These are phyloP conservation scores for Resseliella maxima DNA, from an alignment of 2,888 invertebrate species.

Conservation along the genomic window DNA sequence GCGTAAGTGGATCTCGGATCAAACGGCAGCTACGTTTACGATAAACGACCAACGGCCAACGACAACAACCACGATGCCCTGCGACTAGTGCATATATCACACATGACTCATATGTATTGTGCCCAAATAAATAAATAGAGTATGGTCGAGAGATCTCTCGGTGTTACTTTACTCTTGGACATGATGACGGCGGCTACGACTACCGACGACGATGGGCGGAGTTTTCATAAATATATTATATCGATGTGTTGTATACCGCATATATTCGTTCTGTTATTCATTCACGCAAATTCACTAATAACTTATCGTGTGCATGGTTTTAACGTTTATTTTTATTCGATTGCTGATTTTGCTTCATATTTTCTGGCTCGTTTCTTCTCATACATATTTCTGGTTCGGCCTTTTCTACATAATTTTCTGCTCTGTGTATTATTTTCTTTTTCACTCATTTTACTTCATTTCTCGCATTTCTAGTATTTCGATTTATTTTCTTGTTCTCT, in stretches of 20 bases:
- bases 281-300: slow-evolving; percentile 47
- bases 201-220: slow-evolving; percentile 29
- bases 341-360: slow-evolving; percentile 43
- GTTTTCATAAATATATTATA: slow-evolving; percentile 51
- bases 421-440: not conserved
- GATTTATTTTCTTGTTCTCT: no score
- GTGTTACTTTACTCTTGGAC: slow-evolving; percentile 40
- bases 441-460: not conserved
- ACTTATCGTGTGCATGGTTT: slow-evolving; percentile 40
- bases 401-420: slow-evolving; percentile 42
- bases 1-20: slow-evolving; percentile 36
- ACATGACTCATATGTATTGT: slow-evolving; percentile 30
- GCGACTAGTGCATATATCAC: slow-evolving; percentile 5
- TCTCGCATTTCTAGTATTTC: not conserved
- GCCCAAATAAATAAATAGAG: slow-evolving; percentile 32
- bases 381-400: not conserved
- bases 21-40: not conserved
- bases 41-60: not conserved
- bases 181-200: slow-evolving; percentile 36
- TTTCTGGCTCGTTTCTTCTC: slow-evolving; percentile 44
- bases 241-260: slow-evolving; percentile 47
- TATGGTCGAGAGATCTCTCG: slow-evolving; percentile 46
- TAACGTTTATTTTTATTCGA: slow-evolving; percentile 53
- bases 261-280: slow-evolving; percentile 38
- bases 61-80: not conserved